Base-by-base conservation (phyloP, 2,797 vertebrate species). In the Chelmon rostratus region DNA sequence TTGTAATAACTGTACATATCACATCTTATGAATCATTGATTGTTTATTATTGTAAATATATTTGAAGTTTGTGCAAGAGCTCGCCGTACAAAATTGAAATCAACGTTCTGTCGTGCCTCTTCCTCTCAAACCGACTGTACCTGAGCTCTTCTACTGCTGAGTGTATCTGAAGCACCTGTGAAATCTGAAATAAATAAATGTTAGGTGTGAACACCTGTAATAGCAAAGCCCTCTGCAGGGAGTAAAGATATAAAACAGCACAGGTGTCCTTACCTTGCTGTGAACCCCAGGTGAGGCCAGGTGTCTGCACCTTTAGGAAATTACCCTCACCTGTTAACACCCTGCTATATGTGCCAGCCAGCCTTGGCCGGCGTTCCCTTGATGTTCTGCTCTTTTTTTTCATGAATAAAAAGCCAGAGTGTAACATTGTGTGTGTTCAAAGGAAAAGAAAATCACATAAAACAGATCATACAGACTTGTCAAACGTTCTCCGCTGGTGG, bases 1-100 rank as follows among this genome's bases (percentile, higher is more conserved):
- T 92, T 93, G 92, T 93, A 93, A 93, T 92, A 91, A 89, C 87
- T 91, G 92, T 94, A 94, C 91, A 93, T 92, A 92, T 84, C 91
- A 91, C 89, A 91, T 86, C 87, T 80, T 86, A 92, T 91, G 79
- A 83, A 90, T 90, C 85, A 64, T 83, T 91, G 90, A 89, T 92
- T 91, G 92, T 92, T 90, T 90, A 89, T 91, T 88, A 83, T 86
- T 92, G 90, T 92, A 92, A 92, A 93, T 92, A 91, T 76, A 84
- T 86, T 90, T 88, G 86, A 88, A 80, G 82, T 90, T 86, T 93
- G 88, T 94, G 90, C 85, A 88, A 88, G 82, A 88, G 89, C 74
- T 87, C 84, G 44, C 54, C 74, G 40, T 89, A 31, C 78, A 64
- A 70, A n/a, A 49, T 65, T 56, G 56, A 72, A 76, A 82, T 69